These are phyloP conservation scores for Theodoxus fluviatilis DNA, from an alignment of 2,888 invertebrate genomes.

Conservation along the genomic window DNA sequence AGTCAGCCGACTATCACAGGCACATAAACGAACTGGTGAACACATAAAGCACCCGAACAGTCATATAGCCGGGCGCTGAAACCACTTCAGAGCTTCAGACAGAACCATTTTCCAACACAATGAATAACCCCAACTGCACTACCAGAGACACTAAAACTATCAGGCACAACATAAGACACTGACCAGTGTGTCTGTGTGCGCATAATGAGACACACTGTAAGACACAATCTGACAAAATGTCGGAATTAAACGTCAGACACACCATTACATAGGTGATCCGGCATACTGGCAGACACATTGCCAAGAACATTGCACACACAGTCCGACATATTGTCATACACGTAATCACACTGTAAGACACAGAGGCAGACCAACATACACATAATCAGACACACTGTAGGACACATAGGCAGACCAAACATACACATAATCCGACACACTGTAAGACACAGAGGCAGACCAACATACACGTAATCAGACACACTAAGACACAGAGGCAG, in stretches of 20 bases:
- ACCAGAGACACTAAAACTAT: no score
- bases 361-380: background rate
- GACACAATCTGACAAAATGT: no score
- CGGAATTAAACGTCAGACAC: no score
- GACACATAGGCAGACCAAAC: background rate
- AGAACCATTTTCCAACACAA: no score
- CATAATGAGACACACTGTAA: background rate
- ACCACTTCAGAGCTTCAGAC: no score
- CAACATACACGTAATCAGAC: background rate
- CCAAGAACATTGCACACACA: background rate
- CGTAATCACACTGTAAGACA: background rate
- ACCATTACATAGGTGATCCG: background rate
- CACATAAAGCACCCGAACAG: no score
- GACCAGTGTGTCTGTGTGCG: no score
- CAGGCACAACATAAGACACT: no score
- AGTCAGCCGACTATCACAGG: no score
- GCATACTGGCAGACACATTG: background rate
- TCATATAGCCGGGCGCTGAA: no score
- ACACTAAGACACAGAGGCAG: conserved; percentile 9
- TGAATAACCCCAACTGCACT: no score
- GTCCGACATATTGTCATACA: background rate
- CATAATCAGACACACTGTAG: background rate
- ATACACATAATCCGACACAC: background rate
- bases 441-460: background rate
- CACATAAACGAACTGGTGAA: no score